Evolutionary conservation across 2,113 vertebrate genomes (phyloP).

Genomic region (Hirundichthys speculiger): DNA sequence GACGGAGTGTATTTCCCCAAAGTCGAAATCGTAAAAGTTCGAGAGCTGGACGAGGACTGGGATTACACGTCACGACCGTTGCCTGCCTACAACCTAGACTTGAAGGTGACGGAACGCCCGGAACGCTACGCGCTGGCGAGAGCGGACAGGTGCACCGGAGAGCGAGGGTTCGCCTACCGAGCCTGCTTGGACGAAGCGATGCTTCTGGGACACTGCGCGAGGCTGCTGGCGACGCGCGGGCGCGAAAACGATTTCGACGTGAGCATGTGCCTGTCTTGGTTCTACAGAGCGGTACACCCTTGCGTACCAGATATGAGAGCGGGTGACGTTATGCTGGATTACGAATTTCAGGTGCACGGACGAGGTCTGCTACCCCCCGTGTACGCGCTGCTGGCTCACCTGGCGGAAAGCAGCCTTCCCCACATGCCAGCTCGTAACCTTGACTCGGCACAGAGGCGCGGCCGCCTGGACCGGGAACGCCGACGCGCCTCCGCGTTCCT

Average conservation of each 20-base stretch:
- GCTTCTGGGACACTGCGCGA: slow-evolving; percentile 6
- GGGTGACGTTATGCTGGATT: slow-evolving; percentile 11
- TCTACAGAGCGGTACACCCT: slow-evolving; percentile 13
- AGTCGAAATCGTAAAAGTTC: too few species aligned
- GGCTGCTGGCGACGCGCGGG: not conserved
- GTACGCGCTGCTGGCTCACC: not conserved
- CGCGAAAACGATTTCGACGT: slow-evolving; percentile 3
- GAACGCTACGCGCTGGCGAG: not conserved
- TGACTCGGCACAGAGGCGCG: slow-evolving; percentile 1
- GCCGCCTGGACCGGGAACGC: slow-evolving; percentile 6
- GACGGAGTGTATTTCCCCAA: too few species aligned
- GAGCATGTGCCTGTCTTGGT: slow-evolving; percentile 8
- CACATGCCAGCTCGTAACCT: not conserved
- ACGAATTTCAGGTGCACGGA: slow-evolving; percentile 6
- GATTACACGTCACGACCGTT: too few species aligned
- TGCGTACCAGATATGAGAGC: slow-evolving; percentile 4
- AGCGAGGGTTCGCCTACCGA: not conserved
- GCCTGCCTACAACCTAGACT: slow-evolving; percentile 3
- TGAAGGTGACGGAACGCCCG: not conserved
- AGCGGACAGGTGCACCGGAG: not conserved
- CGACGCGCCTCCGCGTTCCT: not conserved
- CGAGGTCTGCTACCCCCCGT: not conserved
- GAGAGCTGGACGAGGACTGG: too few species aligned
- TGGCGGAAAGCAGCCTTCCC: slow-evolving; percentile 10
- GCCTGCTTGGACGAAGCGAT: too few species aligned